phyloP scores from a whole-genome alignment of 2,113 vertebrate species.

The Atractosteus spatula region DNA sequence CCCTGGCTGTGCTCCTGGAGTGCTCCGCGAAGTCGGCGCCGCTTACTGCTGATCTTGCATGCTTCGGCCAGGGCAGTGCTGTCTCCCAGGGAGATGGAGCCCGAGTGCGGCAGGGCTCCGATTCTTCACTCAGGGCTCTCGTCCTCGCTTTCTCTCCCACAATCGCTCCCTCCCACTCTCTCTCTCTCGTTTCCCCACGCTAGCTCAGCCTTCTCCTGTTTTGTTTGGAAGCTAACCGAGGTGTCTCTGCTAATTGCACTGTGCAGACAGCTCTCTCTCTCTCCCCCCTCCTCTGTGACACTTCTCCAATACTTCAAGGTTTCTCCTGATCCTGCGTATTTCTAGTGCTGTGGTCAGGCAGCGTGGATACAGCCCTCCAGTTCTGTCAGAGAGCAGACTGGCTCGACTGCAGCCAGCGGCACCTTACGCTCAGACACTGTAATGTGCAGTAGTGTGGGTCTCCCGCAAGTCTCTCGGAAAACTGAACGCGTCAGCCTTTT shows the following conservation, averaged over 20 bases:
- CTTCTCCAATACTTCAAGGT: slow-evolving; percentile 46
- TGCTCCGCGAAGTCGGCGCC: too few relatives aligned
- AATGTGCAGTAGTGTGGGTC: too few relatives aligned
- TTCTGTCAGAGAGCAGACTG: too few relatives aligned
- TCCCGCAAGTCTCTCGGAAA: too few relatives aligned
- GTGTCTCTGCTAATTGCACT: slow-evolving; percentile 67
- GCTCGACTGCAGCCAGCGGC: too few relatives aligned
- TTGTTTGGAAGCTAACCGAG: slow-evolving; percentile 78
- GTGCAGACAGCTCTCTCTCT: slow-evolving; percentile 48
- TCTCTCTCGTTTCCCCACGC: slow-evolving; percentile 47
- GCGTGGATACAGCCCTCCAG: too few relatives aligned
- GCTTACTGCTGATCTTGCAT: slow-evolving; percentile 54
- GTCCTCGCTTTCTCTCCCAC: slow-evolving; percentile 44
- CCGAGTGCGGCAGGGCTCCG: slow-evolving; percentile 56
- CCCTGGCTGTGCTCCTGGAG: slow-evolving; percentile 32
- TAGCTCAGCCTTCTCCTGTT: slow-evolving; percentile 64
- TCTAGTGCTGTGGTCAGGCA: slow-evolving; percentile 30
- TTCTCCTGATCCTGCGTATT: slow-evolving; percentile 45
- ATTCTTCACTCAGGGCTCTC: slow-evolving; percentile 46
- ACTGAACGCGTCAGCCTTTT: too few relatives aligned
- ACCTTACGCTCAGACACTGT: too few relatives aligned
- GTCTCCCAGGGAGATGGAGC: slow-evolving; percentile 73
- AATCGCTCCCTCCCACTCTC: slow-evolving; percentile 19
- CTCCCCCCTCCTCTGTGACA: slow-evolving; percentile 28
- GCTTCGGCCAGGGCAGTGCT: slow-evolving; percentile 43